phyloP scores from a whole-genome alignment of 2,888 invertebrate species.

The Pandemis corylana region DNA sequence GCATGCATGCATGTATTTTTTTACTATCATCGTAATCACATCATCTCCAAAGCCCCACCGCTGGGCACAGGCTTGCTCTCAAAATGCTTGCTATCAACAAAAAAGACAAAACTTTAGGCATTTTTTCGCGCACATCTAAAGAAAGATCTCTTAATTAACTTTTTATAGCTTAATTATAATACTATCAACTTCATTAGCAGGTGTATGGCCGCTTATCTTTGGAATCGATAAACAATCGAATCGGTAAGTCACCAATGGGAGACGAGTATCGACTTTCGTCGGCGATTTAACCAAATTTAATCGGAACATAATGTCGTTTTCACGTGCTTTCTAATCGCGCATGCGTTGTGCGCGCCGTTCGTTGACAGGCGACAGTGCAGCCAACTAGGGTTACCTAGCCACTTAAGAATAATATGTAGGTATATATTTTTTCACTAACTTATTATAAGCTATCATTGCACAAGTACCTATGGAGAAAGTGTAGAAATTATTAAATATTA shows the following conservation, averaged over 20 bases:
- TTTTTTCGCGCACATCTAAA: neutral
- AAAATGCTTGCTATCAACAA: neutral
- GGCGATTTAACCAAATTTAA: constrained; percentile 58
- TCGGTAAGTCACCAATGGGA: constrained; percentile 28
- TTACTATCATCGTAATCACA: too few species aligned
- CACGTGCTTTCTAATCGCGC: constrained; percentile 58
- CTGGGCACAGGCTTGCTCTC: too few species aligned
- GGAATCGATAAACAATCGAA: constrained; percentile 15
- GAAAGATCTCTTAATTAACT: constrained; percentile 19
- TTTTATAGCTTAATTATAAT: constrained; percentile 17
- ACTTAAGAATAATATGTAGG: too few species aligned
- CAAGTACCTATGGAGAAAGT: too few species aligned
- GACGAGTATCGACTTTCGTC: constrained; percentile 50
- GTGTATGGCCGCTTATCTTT: constrained; percentile 5
- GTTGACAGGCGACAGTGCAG: constrained; percentile 15
- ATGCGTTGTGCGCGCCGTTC: constrained; percentile 36
- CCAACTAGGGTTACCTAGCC: neutral
- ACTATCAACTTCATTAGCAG: neutral
- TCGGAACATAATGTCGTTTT: constrained; percentile 55
- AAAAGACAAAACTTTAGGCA: neutral
- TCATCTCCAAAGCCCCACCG: too few species aligned
- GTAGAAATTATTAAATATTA: too few species aligned
- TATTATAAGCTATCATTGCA: too few species aligned
- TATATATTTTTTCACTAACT: too few species aligned
- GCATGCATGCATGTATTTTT: too few species aligned